phyloP scores from a whole-genome alignment of 1,140 invertebrate genomes.

The Drosophila subpulchrella region DNA sequence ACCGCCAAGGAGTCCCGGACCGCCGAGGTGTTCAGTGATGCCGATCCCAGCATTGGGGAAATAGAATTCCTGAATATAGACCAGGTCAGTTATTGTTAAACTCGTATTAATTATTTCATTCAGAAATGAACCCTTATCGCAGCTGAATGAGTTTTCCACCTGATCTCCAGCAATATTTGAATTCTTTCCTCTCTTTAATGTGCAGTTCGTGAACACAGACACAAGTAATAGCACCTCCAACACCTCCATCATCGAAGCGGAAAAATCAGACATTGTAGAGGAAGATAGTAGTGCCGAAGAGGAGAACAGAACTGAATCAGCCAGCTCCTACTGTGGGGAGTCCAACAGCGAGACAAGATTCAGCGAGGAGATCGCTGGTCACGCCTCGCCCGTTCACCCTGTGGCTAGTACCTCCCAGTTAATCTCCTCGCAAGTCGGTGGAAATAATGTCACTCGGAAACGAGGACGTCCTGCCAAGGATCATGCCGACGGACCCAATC shows the following conservation, averaged over 20 bases:
- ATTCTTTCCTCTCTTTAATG: not conserved
- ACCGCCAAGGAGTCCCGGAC: too few relatives aligned
- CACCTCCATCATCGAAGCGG: not conserved
- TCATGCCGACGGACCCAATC: constrained; percentile 74
- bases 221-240: constrained; percentile 3
- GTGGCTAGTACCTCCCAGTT: constrained; percentile 61
- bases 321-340: constrained; percentile 27
- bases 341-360: constrained; percentile 60
- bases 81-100: too few relatives aligned
- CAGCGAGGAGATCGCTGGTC: constrained; percentile 57
- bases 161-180: too few relatives aligned
- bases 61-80: too few relatives aligned
- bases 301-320: constrained; percentile 52
- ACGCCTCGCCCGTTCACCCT: constrained; percentile 63
- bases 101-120: too few relatives aligned
- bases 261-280: constrained; percentile 32
- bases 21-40: too few relatives aligned
- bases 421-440: constrained; percentile 20
- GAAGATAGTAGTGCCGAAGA: constrained; percentile 53
- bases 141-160: too few relatives aligned
- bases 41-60: too few relatives aligned
- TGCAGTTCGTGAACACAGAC: constrained; percentile 11
- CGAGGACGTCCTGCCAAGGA: constrained; percentile 76
- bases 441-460: constrained; percentile 41
- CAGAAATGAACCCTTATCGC: too few relatives aligned